Evolutionary conservation across 23 tunicate species (phyloP).

Genomic region (Phallusia fumigata): DNA sequence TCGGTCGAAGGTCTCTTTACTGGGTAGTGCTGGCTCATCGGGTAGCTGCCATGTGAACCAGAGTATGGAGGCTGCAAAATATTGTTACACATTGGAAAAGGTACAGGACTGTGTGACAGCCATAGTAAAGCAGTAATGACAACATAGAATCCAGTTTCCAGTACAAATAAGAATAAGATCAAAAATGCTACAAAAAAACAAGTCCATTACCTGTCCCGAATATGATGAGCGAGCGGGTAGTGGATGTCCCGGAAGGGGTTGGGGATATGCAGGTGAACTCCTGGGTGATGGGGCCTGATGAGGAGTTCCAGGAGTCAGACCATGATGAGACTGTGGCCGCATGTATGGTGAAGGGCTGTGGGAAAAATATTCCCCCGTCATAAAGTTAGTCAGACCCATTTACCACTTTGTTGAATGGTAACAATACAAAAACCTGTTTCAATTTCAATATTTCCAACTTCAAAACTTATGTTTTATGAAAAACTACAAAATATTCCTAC

Average conservation of each 20-base stretch:
- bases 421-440: no score
- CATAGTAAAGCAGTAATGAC: no score
- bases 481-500: slow-evolving; percentile 14
- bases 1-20: slow-evolving; percentile 57
- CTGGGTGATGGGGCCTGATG: slow-evolving; percentile 27
- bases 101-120: no score
- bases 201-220: slow-evolving; percentile 9
- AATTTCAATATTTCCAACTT: no score
- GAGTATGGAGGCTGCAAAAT: no score
- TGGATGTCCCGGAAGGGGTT: slow-evolving; percentile 26
- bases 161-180: no score
- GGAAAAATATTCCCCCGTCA: not conserved
- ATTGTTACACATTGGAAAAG: no score
- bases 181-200: no score
- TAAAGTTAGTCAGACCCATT: no score
- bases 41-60: not conserved
- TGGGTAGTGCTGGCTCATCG: slow-evolving; percentile 2
- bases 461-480: no score
- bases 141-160: no score
- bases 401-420: no score
- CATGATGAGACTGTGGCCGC: slow-evolving; percentile 12
- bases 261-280: slow-evolving; percentile 13
- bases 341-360: slow-evolving; percentile 28
- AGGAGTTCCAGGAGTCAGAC: slow-evolving; percentile 16
- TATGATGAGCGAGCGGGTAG: slow-evolving; percentile 20